Evolutionary conservation across 1,140 invertebrate genomes (phyloP), one percentile per base, ranked within the genome.

Genomic region (Arctopsyche grandis): DNA sequence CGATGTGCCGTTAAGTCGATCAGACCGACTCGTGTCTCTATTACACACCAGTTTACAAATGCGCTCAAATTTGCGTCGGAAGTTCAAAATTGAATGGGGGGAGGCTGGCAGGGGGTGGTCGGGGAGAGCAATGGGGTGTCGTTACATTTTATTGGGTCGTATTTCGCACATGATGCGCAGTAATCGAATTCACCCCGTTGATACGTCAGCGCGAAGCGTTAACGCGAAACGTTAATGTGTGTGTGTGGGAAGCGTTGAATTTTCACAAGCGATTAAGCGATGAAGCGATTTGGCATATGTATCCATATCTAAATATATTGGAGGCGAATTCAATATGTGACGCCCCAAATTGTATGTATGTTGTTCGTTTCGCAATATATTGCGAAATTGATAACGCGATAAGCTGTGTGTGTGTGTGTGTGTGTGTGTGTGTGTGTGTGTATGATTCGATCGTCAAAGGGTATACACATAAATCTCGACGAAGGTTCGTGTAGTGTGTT

Each of bases 191-290:
- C 48, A 52, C 16, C 48, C 12, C 16, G 48, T 16, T 16, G 48
- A 14, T 52, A 38, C 29, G 48, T 52, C 48, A 52, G 48, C 48
- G 48, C 10, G 48, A 52, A 52, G 48, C 48, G 48, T 52, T 22
- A 26, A 66, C n/a, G 22, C 24, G 63, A 66, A 60, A 60, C 16
- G 14, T 60, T n/a, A 60, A 60, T 19, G 16, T 60, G 14, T 19
- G 16, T 60, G 14, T 16, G n/a, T 9, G 16, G 7, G 24, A 66
- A 19, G 63, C 63, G 63, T 66, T n/a, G 22, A 26, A 24, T 66
- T 66, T 66, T 66, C 63, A 66, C 63, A 12, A 26, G 14, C 63
- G 21, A 66, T 66, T 66, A 66, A 66, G 9, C 63, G 22, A 60
- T 60, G 19, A n/a, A 66, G 24, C 5, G 48, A 52, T 52, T 16